Evolutionary conservation across 2,888 invertebrate genomes (phyloP).

Genomic region (Tenthredo mesomela): DNA sequence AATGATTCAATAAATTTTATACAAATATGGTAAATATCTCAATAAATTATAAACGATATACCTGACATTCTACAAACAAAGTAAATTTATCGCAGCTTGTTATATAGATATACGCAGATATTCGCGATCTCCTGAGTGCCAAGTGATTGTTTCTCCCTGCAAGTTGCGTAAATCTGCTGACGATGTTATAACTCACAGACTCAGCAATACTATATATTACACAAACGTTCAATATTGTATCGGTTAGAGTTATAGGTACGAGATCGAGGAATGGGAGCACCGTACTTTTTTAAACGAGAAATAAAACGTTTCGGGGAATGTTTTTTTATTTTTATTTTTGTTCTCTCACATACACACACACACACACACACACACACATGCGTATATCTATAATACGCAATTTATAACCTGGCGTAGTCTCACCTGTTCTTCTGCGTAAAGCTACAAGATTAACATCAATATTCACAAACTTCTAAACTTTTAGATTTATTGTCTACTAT

Average conservation of each 20-base stretch:
- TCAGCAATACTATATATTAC: not conserved
- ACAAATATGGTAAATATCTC: not conserved
- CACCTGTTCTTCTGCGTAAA: not conserved
- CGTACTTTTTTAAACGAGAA: not conserved
- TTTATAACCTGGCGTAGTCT: not conserved
- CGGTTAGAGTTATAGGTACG: not conserved
- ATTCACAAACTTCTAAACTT: not conserved
- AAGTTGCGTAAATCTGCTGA: slow-evolving; percentile 30
- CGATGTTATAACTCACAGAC: slow-evolving; percentile 18
- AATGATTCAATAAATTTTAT: not conserved
- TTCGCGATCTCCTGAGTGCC: not conserved
- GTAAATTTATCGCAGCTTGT: slow-evolving; percentile 12
- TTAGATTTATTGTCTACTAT: not conserved
- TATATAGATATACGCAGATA: not conserved
- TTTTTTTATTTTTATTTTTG: not conserved
- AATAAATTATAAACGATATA: not conserved
- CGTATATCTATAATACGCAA: not conserved
- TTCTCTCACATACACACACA: not conserved
- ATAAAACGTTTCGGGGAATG: not conserved
- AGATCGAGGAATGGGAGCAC: not conserved
- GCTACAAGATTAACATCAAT: not conserved
- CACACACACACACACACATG: too few species aligned
- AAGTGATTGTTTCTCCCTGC: slow-evolving; percentile 18
- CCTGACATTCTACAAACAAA: not conserved
- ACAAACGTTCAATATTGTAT: slow-evolving; percentile 7